phyloP scores from a whole-genome alignment of 2,888 invertebrate genomes.

The Malacosoma neustria region DNA sequence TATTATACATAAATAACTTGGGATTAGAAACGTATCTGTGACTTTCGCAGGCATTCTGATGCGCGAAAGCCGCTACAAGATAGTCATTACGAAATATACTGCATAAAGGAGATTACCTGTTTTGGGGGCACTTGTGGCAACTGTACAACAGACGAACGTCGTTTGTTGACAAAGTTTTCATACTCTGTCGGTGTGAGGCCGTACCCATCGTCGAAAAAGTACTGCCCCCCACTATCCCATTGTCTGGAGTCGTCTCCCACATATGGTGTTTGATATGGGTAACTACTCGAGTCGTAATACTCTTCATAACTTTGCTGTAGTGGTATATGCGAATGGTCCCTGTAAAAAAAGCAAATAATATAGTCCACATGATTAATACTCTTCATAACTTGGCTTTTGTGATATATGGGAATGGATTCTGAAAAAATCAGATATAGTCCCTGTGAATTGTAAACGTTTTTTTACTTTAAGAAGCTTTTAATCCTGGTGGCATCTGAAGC shows the following conservation, averaged over 20 bases:
- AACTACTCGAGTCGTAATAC: slow-evolving; percentile 78
- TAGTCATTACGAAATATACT: no score
- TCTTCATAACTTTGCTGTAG: slow-evolving; percentile 77
- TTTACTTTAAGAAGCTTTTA: no score
- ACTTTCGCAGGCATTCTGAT: no score
- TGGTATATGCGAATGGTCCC: slow-evolving; percentile 66
- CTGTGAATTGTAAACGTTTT: no score
- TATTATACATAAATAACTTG: no score
- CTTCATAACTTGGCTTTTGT: slow-evolving; percentile 31
- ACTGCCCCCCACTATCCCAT: slow-evolving; percentile 83
- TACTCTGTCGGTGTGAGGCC: slow-evolving; percentile 70
- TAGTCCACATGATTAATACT: neutral
- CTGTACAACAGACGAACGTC: slow-evolving; percentile 67
- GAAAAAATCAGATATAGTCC: no score
- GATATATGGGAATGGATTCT: slow-evolving; percentile 69
- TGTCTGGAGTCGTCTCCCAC: slow-evolving; percentile 79
- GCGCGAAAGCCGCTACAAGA: no score
- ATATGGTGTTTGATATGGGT: slow-evolving; percentile 75
- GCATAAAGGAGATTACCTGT: slow-evolving; percentile 41
- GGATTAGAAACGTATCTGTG: no score
- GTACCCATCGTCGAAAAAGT: slow-evolving; percentile 52
- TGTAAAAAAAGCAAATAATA: slow-evolving; percentile 24
- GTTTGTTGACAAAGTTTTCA: slow-evolving; percentile 73
- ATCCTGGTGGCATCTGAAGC: no score
- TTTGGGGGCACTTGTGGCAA: slow-evolving; percentile 67